Evolutionary conservation across 2,888 invertebrate species (phyloP), one percentile per base, ranked within the genome.

Genomic region (Proisotoma minuta): DNA sequence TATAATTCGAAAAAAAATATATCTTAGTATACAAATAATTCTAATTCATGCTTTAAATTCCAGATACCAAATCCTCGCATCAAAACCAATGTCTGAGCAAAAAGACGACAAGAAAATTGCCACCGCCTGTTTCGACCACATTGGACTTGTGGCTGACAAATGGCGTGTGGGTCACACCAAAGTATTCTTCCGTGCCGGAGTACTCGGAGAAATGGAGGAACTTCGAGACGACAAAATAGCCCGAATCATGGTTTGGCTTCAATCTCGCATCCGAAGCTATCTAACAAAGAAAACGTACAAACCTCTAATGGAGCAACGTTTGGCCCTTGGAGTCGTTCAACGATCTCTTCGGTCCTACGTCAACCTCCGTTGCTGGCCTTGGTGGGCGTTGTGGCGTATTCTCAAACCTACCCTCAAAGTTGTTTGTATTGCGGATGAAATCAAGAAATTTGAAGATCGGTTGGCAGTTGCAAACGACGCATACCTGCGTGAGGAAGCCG

Each of bases 131-230:
- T 84, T 93, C 79, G 89, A 90, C 79, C 83, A 86, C 76, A 84
- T 89, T 75, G 86, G 84, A 78, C 85, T 99, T 79, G 95, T 94
- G 82, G 85, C 89, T 74, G 95, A 97, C 79, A 88, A 87, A 81
- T 99, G 93, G 85, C 88, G 95, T 83, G 89, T 97, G 80, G 99
- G 99, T 81, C 91, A 92, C 81, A 99, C 97, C 74, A 99, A 99
- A 91, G 97, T 97, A n/a, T 66, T 81, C 67, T 73, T 74, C 66
- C 60, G 71, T 12, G 73, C 74, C 58, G 74, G 74, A 69, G 80
- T 82, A 20, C 76, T 82, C 61, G 82, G 82, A 74, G 77, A 77
- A 68, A 77, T 82, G 71, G 82, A 82, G 75, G 82, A 82, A 71
- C 76, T 81, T 74, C 77, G 82, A 70, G 82, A 83, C 70, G 81